Conservation (phyloP, 2,797 vertebrate genomes). For the Molossus alvarezi region DNA sequence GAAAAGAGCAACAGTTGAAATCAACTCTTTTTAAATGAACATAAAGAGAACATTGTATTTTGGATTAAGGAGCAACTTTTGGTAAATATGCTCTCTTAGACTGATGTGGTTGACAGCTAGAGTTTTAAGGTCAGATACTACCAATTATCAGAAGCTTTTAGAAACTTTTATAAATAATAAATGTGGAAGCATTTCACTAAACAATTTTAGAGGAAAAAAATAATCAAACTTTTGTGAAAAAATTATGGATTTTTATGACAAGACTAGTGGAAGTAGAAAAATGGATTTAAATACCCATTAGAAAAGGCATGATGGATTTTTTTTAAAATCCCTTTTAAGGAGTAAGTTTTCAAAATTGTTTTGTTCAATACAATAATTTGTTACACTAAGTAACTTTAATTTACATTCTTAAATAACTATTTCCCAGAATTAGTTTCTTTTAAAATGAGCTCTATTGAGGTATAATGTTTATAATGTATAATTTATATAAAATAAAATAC, state of each 20-base stretch:
- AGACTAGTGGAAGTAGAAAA: not conserved
- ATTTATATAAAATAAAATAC: not conserved
- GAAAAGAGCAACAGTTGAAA: slow-evolving; percentile 41
- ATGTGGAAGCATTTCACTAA: not conserved
- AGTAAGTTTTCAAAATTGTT: slow-evolving; percentile 57
- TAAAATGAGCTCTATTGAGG: not conserved
- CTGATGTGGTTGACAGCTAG: not conserved
- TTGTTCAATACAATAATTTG: not conserved
- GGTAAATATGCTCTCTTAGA: slow-evolving; percentile 27
- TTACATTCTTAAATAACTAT: not conserved
- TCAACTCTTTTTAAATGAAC: slow-evolving; percentile 47
- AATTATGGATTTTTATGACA: not conserved
- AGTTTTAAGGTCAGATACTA: slow-evolving; percentile 40
- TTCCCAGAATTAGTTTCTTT: not conserved
- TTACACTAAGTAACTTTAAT: not conserved
- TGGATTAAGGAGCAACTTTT: slow-evolving; percentile 21
- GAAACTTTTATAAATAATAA: slow-evolving; percentile 12
- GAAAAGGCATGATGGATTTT: not conserved
- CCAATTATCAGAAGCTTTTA: not conserved
- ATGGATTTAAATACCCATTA: slow-evolving; percentile 17
- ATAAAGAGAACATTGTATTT: slow-evolving; percentile 45
- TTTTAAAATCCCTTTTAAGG: not conserved
- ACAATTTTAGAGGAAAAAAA: slow-evolving; percentile 47
- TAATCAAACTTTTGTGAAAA: not conserved
- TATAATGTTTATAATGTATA: not conserved